Percentiles rank a stretch among this genome's conserved stretches.
Conservation (phyloP, 1,140 invertebrate genomes). For the Drosophila pandora region DNA sequence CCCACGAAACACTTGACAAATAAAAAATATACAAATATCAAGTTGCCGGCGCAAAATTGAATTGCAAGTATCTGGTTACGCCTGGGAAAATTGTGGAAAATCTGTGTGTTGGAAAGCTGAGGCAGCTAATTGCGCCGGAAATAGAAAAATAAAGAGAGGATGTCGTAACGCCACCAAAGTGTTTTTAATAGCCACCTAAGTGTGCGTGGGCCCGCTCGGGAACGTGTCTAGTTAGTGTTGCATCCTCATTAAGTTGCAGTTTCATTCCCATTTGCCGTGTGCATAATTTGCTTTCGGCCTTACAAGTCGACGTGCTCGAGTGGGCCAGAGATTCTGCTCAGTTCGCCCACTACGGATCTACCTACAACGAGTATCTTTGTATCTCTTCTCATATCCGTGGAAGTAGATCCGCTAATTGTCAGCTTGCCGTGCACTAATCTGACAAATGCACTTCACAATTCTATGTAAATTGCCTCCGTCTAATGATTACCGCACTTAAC, state of each 20-base stretch:
- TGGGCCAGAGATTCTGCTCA: slow-evolving; percentile 46
- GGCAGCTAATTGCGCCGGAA: slow-evolving; percentile 73
- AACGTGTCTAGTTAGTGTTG: slow-evolving; percentile 75
- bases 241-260: slow-evolving; percentile 75
- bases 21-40: slow-evolving; percentile 42
- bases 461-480: slow-evolving; percentile 42
- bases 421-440: slow-evolving; percentile 60
- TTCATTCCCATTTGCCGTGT: slow-evolving; percentile 12
- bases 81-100: slow-evolving; percentile 48
- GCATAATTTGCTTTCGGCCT: slow-evolving; percentile 69
- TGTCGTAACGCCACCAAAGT: slow-evolving; percentile 73
- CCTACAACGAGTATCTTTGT: slow-evolving; percentile 29
- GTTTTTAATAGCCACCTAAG: slow-evolving; percentile 74
- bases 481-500: slow-evolving; percentile 42
- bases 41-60: slow-evolving; percentile 65
- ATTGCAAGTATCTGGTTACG: slow-evolving; percentile 79
- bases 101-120: slow-evolving; percentile 1
- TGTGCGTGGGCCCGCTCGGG: slow-evolving; percentile 45
- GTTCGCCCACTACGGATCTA: slow-evolving; percentile 31
- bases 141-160: slow-evolving; percentile 56
- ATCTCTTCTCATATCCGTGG: slow-evolving; percentile 14
- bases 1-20: slow-evolving; percentile 67
- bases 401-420: slow-evolving; percentile 81
- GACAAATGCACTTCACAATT: slow-evolving; percentile 56
- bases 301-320: slow-evolving; percentile 71